Evolutionary conservation across 2,888 invertebrate species (phyloP).

Genomic region (Melieria crassipennis): DNA sequence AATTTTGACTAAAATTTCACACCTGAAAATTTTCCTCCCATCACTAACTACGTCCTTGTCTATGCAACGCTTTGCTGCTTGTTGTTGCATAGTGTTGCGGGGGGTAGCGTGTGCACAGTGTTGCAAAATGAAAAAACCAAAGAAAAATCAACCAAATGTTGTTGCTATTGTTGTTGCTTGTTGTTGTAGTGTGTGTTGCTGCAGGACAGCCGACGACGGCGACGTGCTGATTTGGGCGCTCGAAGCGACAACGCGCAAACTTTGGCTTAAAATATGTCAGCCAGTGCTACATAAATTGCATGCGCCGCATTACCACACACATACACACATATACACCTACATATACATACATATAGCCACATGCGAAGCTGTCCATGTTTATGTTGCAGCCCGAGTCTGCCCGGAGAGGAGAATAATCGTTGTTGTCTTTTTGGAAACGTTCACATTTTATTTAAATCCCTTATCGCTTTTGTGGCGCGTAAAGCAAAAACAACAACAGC

Average conservation of each 20-base stretch:
- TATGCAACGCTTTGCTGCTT: no score
- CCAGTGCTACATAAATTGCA: conserved; percentile 49
- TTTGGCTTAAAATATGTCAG: conserved; percentile 46
- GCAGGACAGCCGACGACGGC: not conserved
- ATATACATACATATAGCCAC: not conserved
- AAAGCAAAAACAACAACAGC: not conserved
- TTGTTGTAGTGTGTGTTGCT: not conserved
- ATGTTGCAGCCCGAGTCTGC: conserved; percentile 6
- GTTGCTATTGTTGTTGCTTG: not conserved
- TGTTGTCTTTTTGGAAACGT: conserved; percentile 28
- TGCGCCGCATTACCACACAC: not conserved
- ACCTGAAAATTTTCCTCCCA: no score
- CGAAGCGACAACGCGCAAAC: not conserved
- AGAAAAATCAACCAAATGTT: not conserved
- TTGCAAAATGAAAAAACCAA: no score
- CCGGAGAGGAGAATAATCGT: conserved; percentile 18
- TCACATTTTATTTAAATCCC: conserved; percentile 22
- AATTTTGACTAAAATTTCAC: no score
- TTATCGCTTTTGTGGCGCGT: not conserved
- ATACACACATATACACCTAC: conserved; percentile 12
- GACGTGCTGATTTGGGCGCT: conserved; percentile 23
- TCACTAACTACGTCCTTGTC: no score
- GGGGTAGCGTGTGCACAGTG: no score
- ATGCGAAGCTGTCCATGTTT: not conserved
- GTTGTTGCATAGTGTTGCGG: no score